Evolutionary conservation across 2,888 invertebrate genomes (phyloP).

Genomic region (Hydropsyche betteni): DNA sequence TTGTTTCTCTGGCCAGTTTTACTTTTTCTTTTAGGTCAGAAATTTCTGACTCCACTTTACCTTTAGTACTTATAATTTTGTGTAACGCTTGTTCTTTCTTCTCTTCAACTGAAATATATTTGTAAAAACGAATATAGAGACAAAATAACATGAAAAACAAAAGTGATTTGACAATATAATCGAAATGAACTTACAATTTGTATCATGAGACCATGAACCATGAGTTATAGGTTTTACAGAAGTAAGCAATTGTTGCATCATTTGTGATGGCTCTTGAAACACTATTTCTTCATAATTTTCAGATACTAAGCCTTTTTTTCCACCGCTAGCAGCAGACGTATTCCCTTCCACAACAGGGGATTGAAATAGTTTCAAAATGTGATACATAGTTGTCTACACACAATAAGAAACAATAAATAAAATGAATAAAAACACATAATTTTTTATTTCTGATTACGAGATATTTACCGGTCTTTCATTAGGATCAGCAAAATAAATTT

Average conservation of each 20-base stretch:
- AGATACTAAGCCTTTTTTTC: conserved; percentile 81
- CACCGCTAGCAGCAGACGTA: conserved; percentile 62
- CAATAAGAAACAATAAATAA: conserved; percentile 31
- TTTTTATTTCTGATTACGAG: conserved; percentile 33
- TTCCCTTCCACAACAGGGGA: conserved; percentile 70
- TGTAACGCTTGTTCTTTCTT: conserved; percentile 83
- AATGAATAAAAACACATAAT: conserved; percentile 9
- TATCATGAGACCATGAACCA: conserved; percentile 83
- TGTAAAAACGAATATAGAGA: neutral
- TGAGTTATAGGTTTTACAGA: conserved; percentile 78
- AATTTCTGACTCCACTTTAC: conserved; percentile 84
- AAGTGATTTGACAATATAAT: conserved; percentile 25
- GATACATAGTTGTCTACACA: conserved; percentile 90
- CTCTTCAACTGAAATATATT: conserved; percentile 80
- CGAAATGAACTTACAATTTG: conserved; percentile 76
- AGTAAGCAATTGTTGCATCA: conserved; percentile 89
- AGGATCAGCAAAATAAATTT: conserved; percentile 96
- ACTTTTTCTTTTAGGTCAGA: conserved; percentile 84
- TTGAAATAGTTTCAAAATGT: conserved; percentile 93
- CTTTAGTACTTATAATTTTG: conserved; percentile 79
- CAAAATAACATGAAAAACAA: conserved; percentile 21
- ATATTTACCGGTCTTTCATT: conserved; percentile 85
- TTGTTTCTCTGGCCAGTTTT: conserved; percentile 85
- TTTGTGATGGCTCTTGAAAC: conserved; percentile 87
- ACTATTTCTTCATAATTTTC: conserved; percentile 97